Percentiles rank a stretch among this genome's conserved stretches.
phyloP scores from a whole-genome alignment of 2,797 vertebrate genomes.

The Acestrorhynchus altus region DNA sequence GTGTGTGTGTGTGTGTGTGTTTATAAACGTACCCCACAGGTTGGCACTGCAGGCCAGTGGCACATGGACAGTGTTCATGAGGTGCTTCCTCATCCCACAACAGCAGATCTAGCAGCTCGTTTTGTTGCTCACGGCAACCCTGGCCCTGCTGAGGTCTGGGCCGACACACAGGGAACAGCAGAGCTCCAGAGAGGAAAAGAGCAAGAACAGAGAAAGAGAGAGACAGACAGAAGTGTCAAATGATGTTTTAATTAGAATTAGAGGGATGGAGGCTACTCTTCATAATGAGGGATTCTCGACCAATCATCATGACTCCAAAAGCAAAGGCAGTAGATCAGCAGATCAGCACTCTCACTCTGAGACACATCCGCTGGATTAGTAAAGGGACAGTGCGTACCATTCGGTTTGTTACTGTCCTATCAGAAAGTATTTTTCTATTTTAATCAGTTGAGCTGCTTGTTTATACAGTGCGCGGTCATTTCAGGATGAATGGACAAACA shows the following conservation, averaged over 20 bases:
- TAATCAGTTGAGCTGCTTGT: too few relatives aligned
- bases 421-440: too few relatives aligned
- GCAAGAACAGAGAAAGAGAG: too few relatives aligned
- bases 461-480: too few relatives aligned
- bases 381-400: too few relatives aligned
- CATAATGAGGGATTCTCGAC: too few relatives aligned
- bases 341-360: too few relatives aligned
- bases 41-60: conserved; percentile 82
- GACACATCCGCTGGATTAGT: too few relatives aligned
- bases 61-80: conserved; percentile 87
- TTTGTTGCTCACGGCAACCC: conserved; percentile 82
- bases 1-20: background rate
- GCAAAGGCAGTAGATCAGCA: too few relatives aligned
- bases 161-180: conserved; percentile 92
- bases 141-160: conserved; percentile 82
- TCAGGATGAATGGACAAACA: too few relatives aligned
- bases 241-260: background rate
- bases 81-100: conserved; percentile 91
- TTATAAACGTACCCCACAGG: conserved; percentile 78
- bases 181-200: conserved; percentile 76
- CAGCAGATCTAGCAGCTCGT: conserved; percentile 88
- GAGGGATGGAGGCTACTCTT: background rate
- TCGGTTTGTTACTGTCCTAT: too few relatives aligned
- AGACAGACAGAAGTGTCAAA: background rate
- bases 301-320: too few relatives aligned